phyloP scores from a whole-genome alignment of 1,140 invertebrate species.

The Lucilia cuprina region DNA sequence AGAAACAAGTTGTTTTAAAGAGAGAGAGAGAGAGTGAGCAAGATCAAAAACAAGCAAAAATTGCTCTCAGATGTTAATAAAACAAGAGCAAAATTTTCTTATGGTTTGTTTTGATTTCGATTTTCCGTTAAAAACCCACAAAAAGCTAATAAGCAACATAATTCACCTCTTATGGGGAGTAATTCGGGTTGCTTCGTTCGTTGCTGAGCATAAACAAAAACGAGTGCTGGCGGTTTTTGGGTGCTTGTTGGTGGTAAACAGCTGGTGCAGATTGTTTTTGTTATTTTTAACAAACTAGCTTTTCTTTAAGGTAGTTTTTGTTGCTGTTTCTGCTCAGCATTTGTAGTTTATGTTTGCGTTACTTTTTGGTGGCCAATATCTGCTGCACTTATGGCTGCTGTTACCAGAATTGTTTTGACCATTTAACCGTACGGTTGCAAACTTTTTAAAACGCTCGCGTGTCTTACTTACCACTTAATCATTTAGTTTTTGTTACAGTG shows the following conservation, averaged over 20 bases:
- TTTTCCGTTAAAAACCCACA: neutral
- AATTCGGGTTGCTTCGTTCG: neutral
- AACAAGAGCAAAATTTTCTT: neutral
- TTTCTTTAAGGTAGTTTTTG: neutral
- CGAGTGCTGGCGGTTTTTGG: neutral
- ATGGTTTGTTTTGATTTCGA: conserved; percentile 24
- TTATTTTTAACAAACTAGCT: neutral
- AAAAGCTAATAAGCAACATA: too few species aligned
- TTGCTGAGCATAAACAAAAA: neutral
- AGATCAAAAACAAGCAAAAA: too few species aligned
- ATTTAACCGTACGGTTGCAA: conserved; percentile 40
- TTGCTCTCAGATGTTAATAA: neutral
- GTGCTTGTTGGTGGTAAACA: neutral
- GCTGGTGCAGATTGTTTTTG: neutral
- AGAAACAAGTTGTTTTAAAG: neutral
- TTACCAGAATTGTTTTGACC: conserved; percentile 41
- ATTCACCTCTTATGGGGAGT: neutral
- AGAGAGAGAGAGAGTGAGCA: neutral
- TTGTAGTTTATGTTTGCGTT: neutral
- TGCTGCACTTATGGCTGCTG: conserved; percentile 28
- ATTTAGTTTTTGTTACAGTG: conserved; percentile 10
- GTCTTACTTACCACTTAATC: conserved; percentile 11
- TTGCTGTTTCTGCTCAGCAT: neutral
- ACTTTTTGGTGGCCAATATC: conserved; percentile 31
- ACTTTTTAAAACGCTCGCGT: conserved; percentile 32